phyloP scores from a whole-genome alignment of 2,888 invertebrate species.

The Stegophylla sp. region DNA sequence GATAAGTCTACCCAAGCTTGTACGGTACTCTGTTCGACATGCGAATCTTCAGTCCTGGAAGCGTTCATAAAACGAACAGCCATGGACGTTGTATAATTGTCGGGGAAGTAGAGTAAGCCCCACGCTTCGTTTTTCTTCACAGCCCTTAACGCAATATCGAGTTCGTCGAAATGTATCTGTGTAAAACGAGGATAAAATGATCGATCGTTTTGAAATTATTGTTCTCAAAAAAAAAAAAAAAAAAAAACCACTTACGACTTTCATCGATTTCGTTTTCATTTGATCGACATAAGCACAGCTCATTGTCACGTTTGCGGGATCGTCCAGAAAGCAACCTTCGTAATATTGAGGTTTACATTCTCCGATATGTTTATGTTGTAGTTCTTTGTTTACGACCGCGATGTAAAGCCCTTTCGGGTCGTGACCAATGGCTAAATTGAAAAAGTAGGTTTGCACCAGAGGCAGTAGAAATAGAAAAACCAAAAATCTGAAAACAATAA shows the following conservation, averaged over 20 bases:
- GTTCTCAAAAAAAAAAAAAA: not conserved
- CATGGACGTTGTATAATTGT: constrained; percentile 60
- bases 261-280: constrained; percentile 61
- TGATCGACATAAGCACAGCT: constrained; percentile 62
- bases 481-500: constrained; percentile 72
- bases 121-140: constrained; percentile 61
- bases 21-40: constrained; percentile 60
- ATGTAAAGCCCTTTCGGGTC: constrained; percentile 76
- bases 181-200: not conserved
- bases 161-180: too few relatives aligned
- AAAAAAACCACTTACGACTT: constrained; percentile 61
- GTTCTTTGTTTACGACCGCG: constrained; percentile 83
- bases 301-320: constrained; percentile 61
- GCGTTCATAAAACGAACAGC: constrained; percentile 58
- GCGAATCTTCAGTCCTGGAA: constrained; percentile 38
- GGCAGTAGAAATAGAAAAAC: constrained; percentile 84
- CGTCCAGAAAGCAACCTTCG: constrained; percentile 59
- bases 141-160: constrained; percentile 60
- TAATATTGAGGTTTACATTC: constrained; percentile 55
- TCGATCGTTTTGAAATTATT: not conserved
- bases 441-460: constrained; percentile 78
- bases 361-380: constrained; percentile 63
- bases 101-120: constrained; percentile 61
- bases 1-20: constrained; percentile 61
- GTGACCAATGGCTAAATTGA: constrained; percentile 81